These are phyloP conservation scores for Prosopocoilus inquinatus DNA, from an alignment of 2,888 invertebrate genomes.

Conservation along the genomic window DNA sequence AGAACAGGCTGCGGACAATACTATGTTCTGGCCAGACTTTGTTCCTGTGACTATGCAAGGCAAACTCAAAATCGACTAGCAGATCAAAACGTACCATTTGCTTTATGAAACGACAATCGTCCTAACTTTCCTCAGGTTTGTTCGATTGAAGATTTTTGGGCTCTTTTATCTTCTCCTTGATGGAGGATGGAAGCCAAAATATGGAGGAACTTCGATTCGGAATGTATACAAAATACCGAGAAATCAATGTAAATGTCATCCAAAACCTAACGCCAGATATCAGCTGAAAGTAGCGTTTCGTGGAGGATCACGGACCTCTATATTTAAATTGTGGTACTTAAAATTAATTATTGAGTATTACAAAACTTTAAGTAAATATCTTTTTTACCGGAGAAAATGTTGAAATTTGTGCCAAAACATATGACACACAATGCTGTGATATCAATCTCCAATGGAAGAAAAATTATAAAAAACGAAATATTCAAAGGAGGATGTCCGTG, in stretches of 20 bases:
- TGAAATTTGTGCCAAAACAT: not conserved
- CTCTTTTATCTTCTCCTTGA: too few relatives aligned
- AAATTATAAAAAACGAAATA: too few relatives aligned
- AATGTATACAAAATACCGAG: not conserved
- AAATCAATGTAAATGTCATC: not conserved
- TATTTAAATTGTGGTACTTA: not conserved
- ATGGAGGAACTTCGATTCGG: too few relatives aligned
- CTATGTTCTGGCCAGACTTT: not conserved
- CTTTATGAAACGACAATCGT: not conserved
- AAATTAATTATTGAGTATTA: not conserved
- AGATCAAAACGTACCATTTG: too few relatives aligned
- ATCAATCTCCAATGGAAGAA: too few relatives aligned
- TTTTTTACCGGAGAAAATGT: not conserved
- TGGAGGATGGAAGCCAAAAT: too few relatives aligned
- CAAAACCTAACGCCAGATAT: not conserved
- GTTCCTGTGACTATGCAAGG: not conserved
- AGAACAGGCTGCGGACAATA: not conserved
- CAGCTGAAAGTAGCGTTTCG: not conserved
- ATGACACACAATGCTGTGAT: too few relatives aligned
- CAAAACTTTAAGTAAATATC: not conserved
- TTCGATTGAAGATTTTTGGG: not conserved
- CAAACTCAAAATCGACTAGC: not conserved
- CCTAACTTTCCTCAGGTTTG: not conserved
- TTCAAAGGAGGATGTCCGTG: too few relatives aligned
- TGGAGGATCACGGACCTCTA: too few relatives aligned